Evolutionary conservation across 2,113 vertebrate genomes (phyloP).

Genomic region (Elgaria multicarinata): DNA sequence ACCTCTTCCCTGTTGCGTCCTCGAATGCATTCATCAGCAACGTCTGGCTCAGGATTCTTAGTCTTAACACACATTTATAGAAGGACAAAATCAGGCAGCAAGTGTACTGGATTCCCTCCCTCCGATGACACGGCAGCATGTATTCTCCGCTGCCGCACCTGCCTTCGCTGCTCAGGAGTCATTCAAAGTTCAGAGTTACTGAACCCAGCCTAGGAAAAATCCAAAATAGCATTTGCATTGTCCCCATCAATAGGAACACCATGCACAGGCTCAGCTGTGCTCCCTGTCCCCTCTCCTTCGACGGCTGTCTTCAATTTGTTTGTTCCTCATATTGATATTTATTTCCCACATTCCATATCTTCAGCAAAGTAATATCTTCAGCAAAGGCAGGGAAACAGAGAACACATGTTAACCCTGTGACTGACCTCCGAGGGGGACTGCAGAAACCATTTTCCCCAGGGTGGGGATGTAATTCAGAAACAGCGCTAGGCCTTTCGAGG

Average conservation of each 20-base stretch:
- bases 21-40: neutral
- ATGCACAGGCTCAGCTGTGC: constrained; percentile 29
- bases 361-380: constrained; percentile 62
- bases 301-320: constrained; percentile 60
- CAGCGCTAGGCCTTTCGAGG: neutral
- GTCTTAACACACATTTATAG: neutral
- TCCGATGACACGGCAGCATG: neutral
- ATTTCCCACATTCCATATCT: constrained; percentile 64
- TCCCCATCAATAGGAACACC: constrained; percentile 50
- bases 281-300: constrained; percentile 31
- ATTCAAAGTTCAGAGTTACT: constrained; percentile 65
- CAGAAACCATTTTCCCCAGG: constrained; percentile 61
- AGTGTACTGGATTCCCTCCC: constrained; percentile 22
- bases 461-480: constrained; percentile 57
- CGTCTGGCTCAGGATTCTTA: neutral
- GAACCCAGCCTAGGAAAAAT: constrained; percentile 66
- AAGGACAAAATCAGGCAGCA: constrained; percentile 1
- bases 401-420: constrained; percentile 71
- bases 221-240: constrained; percentile 47
- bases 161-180: constrained; percentile 56
- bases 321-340: constrained; percentile 70
- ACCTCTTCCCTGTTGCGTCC: neutral
- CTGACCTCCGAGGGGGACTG: constrained; percentile 68
- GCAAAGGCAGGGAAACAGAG: constrained; percentile 61
- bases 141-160: constrained; percentile 41